Base-by-base conservation (phyloP, 2,797 vertebrate species). In the Sciurus vulgaris region DNA sequence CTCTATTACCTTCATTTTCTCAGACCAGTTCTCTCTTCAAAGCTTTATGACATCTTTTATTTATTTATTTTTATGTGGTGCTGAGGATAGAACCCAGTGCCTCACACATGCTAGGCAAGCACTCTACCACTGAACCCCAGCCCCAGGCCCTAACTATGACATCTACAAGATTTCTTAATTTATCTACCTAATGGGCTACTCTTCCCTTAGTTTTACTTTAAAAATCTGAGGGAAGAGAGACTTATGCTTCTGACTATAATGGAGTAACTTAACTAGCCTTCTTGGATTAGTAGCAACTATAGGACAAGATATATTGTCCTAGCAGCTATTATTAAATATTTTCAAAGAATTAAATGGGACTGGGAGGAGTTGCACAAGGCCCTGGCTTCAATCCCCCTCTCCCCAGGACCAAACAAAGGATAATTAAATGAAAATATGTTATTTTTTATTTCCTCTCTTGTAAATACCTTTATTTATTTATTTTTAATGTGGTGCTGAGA, bases 191-290 rank as follows among this genome's bases (percentile, higher is more conserved):
- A 63, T 4, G 15, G 9, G 30, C 56, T 86, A 28, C 38, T 83
- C 24, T 73, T 90, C 59, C 47, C 24, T 89, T 86, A 95, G 70
- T 83, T 81, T 35, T 35, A 89, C 69, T 89, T 85, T 3, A 85
- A 35, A 69, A 69, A 49, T 87, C 15, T 33, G 22, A 96, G 44
- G 30, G 24, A 82, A 73, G 17, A 44, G n/a, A 65, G 33, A 69
- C 51, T 78, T 83, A 30, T 44, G 67, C 33, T 49, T 72, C 14
- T 11, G 88, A 33, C 38, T 33, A 18, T 54, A 35, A 49, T 61
- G 47, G 44, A n/a, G 38, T 81, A 35, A 26, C 67, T 73, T 28
- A 14, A 51, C 9, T 4, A n/a, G 12, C 33, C 41, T 35, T 85
- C 69, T 84, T 89, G 56, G 61, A 82, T 13, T 26, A 38, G 38